Conservation (phyloP, 2,888 invertebrate genomes). For the Julus scandinavius region DNA sequence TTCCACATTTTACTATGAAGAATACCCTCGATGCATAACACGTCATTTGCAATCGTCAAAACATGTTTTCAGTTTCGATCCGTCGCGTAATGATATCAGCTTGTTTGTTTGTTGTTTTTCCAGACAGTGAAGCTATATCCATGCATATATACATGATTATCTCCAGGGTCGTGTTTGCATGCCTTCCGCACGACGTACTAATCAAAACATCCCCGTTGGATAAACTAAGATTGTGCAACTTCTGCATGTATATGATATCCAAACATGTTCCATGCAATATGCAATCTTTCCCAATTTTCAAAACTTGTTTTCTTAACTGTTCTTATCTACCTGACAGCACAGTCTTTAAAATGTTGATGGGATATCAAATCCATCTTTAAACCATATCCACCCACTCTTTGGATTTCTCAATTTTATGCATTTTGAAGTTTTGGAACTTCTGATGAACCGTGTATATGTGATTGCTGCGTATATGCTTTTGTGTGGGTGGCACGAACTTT, state of each 20-base stretch:
- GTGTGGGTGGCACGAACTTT: too few relatives aligned
- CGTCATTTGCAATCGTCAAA: background rate
- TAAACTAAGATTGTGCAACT: background rate
- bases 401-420: too few relatives aligned
- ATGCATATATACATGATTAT: background rate
- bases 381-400: too few relatives aligned
- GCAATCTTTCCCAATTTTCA: too few relatives aligned
- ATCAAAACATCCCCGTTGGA: background rate
- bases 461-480: too few relatives aligned
- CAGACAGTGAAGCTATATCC: background rate
- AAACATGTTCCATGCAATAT: too few relatives aligned
- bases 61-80: constrained; percentile 7
- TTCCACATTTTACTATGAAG: background rate
- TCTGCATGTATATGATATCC: background rate
- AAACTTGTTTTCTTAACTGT: too few relatives aligned
- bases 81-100: background rate
- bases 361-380: too few relatives aligned
- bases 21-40: background rate
- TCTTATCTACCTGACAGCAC: too few relatives aligned
- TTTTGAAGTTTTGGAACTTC: too few relatives aligned
- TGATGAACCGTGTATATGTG: too few relatives aligned
- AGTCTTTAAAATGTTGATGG: too few relatives aligned
- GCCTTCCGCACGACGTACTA: background rate
- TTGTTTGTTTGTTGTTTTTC: background rate
- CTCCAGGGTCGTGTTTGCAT: background rate